Conservation (phyloP, 23 tunicate genomes). For the Aplidium turbinatum region DNA sequence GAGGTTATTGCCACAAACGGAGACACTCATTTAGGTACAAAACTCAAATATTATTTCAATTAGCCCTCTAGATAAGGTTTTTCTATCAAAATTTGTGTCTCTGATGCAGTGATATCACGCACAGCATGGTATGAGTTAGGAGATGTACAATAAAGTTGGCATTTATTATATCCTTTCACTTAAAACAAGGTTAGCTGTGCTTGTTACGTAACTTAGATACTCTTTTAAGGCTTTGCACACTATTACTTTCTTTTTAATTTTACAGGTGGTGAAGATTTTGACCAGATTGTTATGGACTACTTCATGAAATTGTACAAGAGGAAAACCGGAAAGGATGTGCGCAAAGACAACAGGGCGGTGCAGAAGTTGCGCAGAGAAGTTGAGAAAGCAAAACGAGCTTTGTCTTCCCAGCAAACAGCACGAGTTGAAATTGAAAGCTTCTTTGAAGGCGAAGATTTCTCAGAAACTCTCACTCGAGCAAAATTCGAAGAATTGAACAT, state of each 20-base stretch:
- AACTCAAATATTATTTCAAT: too few species aligned
- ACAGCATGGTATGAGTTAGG: too few species aligned
- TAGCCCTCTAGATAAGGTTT: too few species aligned
- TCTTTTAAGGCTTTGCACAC: too few species aligned
- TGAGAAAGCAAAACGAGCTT: conserved; percentile 83
- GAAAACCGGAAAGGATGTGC: conserved; percentile 68
- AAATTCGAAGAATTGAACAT: conserved; percentile 82
- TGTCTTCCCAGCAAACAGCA: conserved; percentile 68
- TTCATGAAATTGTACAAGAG: conserved; percentile 80
- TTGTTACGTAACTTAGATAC: too few species aligned
- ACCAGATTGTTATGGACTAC: conserved; percentile 77
- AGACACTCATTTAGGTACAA: conserved; percentile 81
- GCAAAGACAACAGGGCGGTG: conserved; percentile 68
- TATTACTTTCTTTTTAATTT: too few species aligned
- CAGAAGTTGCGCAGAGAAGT: conserved; percentile 76
- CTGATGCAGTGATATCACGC: too few species aligned
- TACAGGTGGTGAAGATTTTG: conserved; percentile 87
- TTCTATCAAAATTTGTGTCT: too few species aligned
- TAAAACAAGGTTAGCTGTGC: too few species aligned
- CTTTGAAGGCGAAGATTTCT: conserved; percentile 77
- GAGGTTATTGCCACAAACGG: conserved; percentile 81
- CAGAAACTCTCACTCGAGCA: conserved; percentile 72
- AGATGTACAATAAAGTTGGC: too few species aligned
- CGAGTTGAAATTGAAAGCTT: conserved; percentile 71
- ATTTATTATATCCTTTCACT: too few species aligned